Base-by-base conservation (phyloP, 2,113 vertebrate species). In the Amphiprion percula region DNA sequence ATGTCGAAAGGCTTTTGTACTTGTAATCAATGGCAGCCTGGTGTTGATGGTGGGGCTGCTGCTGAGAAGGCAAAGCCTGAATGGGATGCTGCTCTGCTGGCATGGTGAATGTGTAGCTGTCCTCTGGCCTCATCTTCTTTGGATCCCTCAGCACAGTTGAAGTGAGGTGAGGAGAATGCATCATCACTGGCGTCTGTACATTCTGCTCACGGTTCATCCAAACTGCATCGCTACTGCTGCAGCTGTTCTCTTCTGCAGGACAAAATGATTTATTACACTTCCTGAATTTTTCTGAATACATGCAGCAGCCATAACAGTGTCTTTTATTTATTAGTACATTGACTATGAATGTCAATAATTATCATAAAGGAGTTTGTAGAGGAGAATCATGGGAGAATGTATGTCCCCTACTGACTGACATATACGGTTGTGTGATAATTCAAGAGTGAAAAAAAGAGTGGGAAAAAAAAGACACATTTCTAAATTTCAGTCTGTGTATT, bases 1-100 rank as follows among this genome's bases (percentile, higher is more conserved):
- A 15, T 50, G 16, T 14, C 17, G 44, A 66, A 46, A 73, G 8
- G n/a, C 11, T 66, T 74, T 53, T 2, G 3, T 97, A 99, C 97
- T 98, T 99, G 95, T 98, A 99, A 93, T 98, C 97, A 12, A 99
- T 95, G 19, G 96, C 88, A 44, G 96, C 92, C 89, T 97, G 97
- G 89, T 92, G 93, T 49, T 92, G 89, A 54, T 72, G 84, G 19
- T 86, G 94, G 9, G 74, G 80, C 33, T 88, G 92, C 65, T 91
- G 90, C 65, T 91, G 88, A 1, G 80, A 86, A 94, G 83, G 96
- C 91, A 82, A 50, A 14, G 75, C 74, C 66, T 17, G 95, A 87
- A 74, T 85, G 26, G 76, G 77, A 61, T 76, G 93, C 77, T 92
- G 97, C 90, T 97, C 97, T 2, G 95, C 87, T 87, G 96, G 96